Base-by-base conservation (phyloP, 2,797 vertebrate genomes). In the Chlorospingus semifuscus region DNA sequence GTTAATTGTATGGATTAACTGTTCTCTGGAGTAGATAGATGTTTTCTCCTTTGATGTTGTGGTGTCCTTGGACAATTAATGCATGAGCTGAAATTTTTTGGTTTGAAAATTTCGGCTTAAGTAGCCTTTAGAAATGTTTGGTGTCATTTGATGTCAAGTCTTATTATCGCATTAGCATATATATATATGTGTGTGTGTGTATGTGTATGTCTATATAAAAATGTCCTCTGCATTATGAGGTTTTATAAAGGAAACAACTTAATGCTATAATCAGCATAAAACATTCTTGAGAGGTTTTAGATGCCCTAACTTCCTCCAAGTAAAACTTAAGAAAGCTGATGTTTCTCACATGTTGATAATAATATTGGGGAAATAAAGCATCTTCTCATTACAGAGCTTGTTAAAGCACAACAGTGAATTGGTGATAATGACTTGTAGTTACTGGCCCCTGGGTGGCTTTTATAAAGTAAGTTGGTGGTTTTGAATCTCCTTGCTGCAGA, bases 1-100 rank as follows among this genome's bases (percentile, higher is more conserved):
- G 89, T 94, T 94, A 88, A 88, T 80, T 94, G 93, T 70, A 26
- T 34, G 87, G 82, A 96, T 94, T 91, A 94, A 81, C 71, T 83
- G 84, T 92, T 93, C 83, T 78, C 72, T 74, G 68, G 75, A 89
- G 81, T 23, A 60, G 60, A 66, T 57, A 53, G 46, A 78, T 87
- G 63, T 55, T 78, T 88, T 75, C 53, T 74, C 10, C 64, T 95
- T 95, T 93, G 72, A 94, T 87, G 80, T 79, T 92, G 44, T 61
- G 57, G 41, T 86, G 57, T 88, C 42, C 63, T 76, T 87, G 66
- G 55, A 95, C 72, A 72, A 59, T 84, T 77, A 52, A 41, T 89
- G 36, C 34, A 42, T 16, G 70, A 84, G 59, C 46, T 57, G 42
- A 70, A 88, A 34, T 68, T 90, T 90, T 83, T 69, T 68, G 20